Evolutionary conservation across 1,140 invertebrate species (phyloP), one percentile per base, ranked within the genome.

Genomic region (Odontomachus brunneus): DNA sequence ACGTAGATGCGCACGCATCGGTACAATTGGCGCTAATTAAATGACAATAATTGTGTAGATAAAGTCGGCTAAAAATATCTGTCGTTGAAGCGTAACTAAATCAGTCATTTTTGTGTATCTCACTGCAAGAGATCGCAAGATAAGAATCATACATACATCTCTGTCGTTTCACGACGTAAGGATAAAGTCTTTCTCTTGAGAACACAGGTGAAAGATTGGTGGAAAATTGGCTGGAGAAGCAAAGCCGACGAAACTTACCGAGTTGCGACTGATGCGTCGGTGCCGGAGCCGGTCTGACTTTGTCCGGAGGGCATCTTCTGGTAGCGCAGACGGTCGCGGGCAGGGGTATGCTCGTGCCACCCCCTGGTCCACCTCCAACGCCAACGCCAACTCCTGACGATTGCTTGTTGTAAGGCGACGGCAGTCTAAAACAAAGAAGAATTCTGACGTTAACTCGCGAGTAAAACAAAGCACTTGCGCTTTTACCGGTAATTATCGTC

Each of bases 241-340:
- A 33, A 67, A 44, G 49, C 49, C 55, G 63, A 76, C 15, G 44
- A 15, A 82, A 89, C 91, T 90, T 88, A 90, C 94, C 93, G 51
- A 95, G 94, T 89, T 94, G 95, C 91, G 93, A 93, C 89, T 96
- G 96, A 84, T 94, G 94, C 82, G 95, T 95, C 9, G 95, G 95
- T 48, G 95, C 94, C 2, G 96, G 96, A 84, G 96, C 94, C 11
- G 96, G 96, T 84, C 96, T 94, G 87, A 96, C 95, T 94, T 97
- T 97, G 94, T 97, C 96, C 86, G 96, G 96, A 55, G 96, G 96
- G 90, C 96, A 96, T 93, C 96, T 94, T 86, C 96, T 94, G 80
- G 95, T 95, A n/a, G 96, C 96, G 88, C 96, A 94, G 44, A 96
- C 96, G 14, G 96, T 96, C 51, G 96, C 96, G 26, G 97, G 97